Evolutionary conservation across 1,140 invertebrate genomes (phyloP).

Genomic region (Eufriesea mexicana): DNA sequence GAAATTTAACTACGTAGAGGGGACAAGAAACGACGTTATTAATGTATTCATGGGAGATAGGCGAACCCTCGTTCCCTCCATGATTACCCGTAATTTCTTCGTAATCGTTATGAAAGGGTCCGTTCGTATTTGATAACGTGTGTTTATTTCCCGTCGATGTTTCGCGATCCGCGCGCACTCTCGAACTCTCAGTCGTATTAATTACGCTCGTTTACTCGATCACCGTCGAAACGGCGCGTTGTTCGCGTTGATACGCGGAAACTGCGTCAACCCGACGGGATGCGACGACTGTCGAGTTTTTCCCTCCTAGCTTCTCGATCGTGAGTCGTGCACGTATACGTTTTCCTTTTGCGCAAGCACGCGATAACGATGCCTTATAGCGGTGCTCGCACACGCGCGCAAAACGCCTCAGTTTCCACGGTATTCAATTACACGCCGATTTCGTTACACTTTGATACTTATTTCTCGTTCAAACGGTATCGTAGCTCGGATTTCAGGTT

Average conservation of each 20-base stretch:
- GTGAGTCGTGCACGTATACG: too few species aligned
- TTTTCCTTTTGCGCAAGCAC: too few species aligned
- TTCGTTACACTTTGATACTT: too few species aligned
- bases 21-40: slow-evolving; percentile 69
- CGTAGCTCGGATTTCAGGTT: too few species aligned
- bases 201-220: slow-evolving; percentile 20
- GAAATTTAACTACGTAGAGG: slow-evolving; percentile 39
- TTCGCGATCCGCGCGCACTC: background rate
- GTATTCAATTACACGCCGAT: too few species aligned
- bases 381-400: too few species aligned
- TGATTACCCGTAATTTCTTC: slow-evolving; percentile 74
- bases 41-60: slow-evolving; percentile 74
- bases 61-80: slow-evolving; percentile 67
- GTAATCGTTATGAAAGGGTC: slow-evolving; percentile 70
- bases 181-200: background rate
- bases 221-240: background rate
- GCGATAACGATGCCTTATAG: too few species aligned
- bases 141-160: slow-evolving; percentile 52
- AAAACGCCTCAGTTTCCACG: too few species aligned
- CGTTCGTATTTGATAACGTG: slow-evolving; percentile 64
- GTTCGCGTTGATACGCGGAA: background rate
- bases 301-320: too few species aligned
- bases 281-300: too few species aligned
- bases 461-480: too few species aligned
- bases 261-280: accelerated